Base-by-base conservation (phyloP, 2,113 vertebrate genomes). In the Tricholaema leucomelas region DNA sequence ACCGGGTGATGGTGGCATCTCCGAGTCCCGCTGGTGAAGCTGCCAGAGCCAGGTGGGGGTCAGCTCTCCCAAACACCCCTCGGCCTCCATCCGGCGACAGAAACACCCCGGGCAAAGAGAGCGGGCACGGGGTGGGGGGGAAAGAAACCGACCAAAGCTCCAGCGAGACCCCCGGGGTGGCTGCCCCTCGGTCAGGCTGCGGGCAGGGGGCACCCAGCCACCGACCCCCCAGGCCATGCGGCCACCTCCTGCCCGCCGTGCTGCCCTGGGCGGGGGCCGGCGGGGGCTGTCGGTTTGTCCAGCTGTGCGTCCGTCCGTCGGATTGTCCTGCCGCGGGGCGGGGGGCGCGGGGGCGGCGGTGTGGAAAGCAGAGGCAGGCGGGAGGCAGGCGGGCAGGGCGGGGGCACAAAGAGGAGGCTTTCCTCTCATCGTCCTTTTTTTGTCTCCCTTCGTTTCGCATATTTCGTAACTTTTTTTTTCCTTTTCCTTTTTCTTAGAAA, bases 251-350 rank as follows among this genome's bases (percentile, higher is more conserved):
- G 65, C 88, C 64, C 74, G 20, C 30, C 72, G 55, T 52, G 54
- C 63, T 33, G 71, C 15, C 0, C 46, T 36, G 78, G 12, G 46
- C 82, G 11, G 73, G 67, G 81, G 81, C 72, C 12, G 48, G 75
- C 17, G 52, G 66, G 80, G 60, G n/a, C 11, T 28, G 59, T 74
- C 84, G 2, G 6, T 85, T 86, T 6, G 23, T 87, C 84, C 38
- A 4, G 82, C 87, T 27, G 8, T 71, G 87, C n/a, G 11, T 91
- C 83, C 33, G 6, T 84, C 86, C 40, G 20, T 81, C 73, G 83
- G 93, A 96, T 96, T 93, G 96, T 96, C 87, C 96, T 94, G 94
- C 92, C 94, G 97, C 50, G 63, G 91, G 90, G 90, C 11, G 54
- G 72, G 73, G 40, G 69, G 71, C 7, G 72, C 40, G 59, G 66